Conservation (phyloP, 2,888 invertebrate genomes). For the Scaptodrosophila latifasciaeformis region DNA sequence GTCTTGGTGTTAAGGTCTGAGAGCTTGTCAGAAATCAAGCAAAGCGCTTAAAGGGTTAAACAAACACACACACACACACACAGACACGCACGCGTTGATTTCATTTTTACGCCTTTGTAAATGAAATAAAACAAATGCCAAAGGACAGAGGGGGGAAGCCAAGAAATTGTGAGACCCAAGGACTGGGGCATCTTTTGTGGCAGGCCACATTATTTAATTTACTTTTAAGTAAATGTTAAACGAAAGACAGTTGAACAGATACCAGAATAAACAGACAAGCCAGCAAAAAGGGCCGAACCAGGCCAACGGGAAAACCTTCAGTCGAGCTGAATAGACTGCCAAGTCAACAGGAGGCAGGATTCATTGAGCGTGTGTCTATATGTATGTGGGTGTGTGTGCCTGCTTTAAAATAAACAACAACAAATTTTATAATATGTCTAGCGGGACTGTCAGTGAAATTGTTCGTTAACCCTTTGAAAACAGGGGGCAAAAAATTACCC, state of each 20-base stretch:
- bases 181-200: constrained; percentile 47
- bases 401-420: too few species aligned
- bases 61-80: constrained; percentile 19
- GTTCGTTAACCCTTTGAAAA: too few species aligned
- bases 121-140: constrained; percentile 55
- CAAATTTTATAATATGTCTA: too few species aligned
- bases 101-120: constrained; percentile 63
- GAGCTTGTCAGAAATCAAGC: constrained; percentile 44
- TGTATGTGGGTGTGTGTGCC: background rate
- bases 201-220: constrained; percentile 68
- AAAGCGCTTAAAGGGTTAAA: constrained; percentile 49
- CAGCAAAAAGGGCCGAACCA: constrained; percentile 9
- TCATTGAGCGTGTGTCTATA: background rate
- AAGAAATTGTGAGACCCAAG: constrained; percentile 13
- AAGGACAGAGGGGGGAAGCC: constrained; percentile 3
- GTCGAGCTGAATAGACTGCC: constrained; percentile 21
- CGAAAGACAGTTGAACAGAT: too few species aligned
- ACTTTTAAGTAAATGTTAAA: constrained; percentile 56
- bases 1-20: too few species aligned
- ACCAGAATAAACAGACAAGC: constrained; percentile 32
- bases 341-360: constrained; percentile 12
- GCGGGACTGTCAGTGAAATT: too few species aligned
- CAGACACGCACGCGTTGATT: constrained; percentile 42
- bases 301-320: background rate
- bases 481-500: too few species aligned